Evolutionary conservation across 1,140 invertebrate genomes (phyloP).

Genomic region (Tetramorium simillimum): DNA sequence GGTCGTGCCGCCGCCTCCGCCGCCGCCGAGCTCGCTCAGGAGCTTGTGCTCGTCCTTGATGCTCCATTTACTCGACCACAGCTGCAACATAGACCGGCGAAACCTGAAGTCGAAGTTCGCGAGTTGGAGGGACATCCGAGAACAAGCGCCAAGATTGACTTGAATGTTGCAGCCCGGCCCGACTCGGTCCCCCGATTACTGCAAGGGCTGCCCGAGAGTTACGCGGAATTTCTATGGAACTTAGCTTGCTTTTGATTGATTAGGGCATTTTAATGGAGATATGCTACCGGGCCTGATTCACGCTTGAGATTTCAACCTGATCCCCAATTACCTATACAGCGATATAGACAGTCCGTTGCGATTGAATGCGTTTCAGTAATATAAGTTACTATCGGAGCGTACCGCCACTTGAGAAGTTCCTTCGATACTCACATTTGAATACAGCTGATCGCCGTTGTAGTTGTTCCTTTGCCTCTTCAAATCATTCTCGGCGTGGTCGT

Average conservation of each 20-base stretch:
- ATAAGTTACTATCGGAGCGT: neutral
- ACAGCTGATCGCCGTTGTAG: slow-evolving; percentile 96
- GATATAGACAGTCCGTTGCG: neutral
- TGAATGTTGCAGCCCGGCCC: slow-evolving; percentile 17
- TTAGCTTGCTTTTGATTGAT: slow-evolving; percentile 55
- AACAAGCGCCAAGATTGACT: slow-evolving; percentile 61
- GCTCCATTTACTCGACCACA: slow-evolving; percentile 95
- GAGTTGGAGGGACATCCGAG: slow-evolving; percentile 59
- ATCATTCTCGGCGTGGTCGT: slow-evolving; percentile 93
- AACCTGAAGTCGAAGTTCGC: slow-evolving; percentile 69
- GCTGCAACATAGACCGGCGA: slow-evolving; percentile 85
- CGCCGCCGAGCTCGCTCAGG: slow-evolving; percentile 91
- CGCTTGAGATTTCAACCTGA: neutral
- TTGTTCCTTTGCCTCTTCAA: slow-evolving; percentile 93
- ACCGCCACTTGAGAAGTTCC: neutral
- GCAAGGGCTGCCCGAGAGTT: slow-evolving; percentile 30
- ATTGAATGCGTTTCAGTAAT: neutral
- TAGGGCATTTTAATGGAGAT: slow-evolving; percentile 35
- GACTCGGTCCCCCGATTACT: slow-evolving; percentile 40
- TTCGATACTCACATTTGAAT: slow-evolving; percentile 91
- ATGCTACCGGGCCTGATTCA: neutral
- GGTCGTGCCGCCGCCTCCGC: slow-evolving; percentile 77
- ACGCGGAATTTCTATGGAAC: slow-evolving; percentile 46
- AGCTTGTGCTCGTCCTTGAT: slow-evolving; percentile 95
- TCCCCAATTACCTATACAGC: neutral